Evolutionary conservation across 1,140 invertebrate genomes (phyloP).

Genomic region (Campoletis sonorensis): DNA sequence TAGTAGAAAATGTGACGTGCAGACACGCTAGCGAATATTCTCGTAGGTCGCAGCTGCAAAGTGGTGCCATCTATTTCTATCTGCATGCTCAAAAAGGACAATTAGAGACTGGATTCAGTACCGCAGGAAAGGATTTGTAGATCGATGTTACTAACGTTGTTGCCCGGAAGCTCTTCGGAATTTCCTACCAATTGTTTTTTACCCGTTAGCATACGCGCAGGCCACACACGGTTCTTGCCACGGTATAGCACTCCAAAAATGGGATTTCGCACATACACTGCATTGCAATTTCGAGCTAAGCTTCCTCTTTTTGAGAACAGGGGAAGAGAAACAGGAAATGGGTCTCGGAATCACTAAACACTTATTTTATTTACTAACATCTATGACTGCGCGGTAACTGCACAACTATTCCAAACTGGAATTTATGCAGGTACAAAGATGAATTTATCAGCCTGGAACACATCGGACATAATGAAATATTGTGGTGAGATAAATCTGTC

Average conservation of each 20-base stretch:
- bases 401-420: too few relatives aligned
- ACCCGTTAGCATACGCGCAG: background rate
- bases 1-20: background rate
- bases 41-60: constrained; percentile 26
- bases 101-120: constrained; percentile 27
- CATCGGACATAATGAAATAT: too few relatives aligned
- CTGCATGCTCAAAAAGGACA: constrained; percentile 38
- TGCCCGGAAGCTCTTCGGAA: background rate
- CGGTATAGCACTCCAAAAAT: background rate
- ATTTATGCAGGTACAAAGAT: too few relatives aligned
- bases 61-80: constrained; percentile 36
- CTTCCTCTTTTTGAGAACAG: too few relatives aligned
- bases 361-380: too few relatives aligned
- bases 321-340: too few relatives aligned
- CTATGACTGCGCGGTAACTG: too few relatives aligned
- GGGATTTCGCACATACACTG: background rate
- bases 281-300: too few relatives aligned
- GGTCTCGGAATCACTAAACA: too few relatives aligned
- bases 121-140: background rate
- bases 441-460: too few relatives aligned
- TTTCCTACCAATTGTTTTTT: constrained; percentile 13
- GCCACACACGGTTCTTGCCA: background rate
- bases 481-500: too few relatives aligned
- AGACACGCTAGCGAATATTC: constrained; percentile 18
- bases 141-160: constrained; percentile 16